Percentiles rank a stretch among this genome's conserved stretches.
phyloP scores from a whole-genome alignment of 2,888 invertebrate species.

The Dynastes hyllus region DNA sequence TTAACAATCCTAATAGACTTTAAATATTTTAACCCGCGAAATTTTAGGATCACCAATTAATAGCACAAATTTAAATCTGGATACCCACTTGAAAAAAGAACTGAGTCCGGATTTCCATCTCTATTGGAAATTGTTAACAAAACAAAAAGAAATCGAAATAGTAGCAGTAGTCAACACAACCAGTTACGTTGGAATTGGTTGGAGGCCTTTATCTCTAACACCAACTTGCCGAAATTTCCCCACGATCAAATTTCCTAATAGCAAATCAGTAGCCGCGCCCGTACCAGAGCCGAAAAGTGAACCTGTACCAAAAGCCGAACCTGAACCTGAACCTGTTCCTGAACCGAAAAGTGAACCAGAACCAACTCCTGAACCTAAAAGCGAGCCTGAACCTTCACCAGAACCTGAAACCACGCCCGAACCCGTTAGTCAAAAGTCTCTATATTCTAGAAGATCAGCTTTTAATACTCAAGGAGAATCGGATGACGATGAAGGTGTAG shows the following conservation, averaged over 20 bases:
- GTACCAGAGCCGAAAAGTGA: slow-evolving; percentile 67
- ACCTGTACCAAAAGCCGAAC: slow-evolving; percentile 65
- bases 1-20: not conserved
- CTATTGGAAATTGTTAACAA: slow-evolving; percentile 89
- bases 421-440: slow-evolving; percentile 61
- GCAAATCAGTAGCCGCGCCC: slow-evolving; percentile 61
- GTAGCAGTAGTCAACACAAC: slow-evolving; percentile 91
- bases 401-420: slow-evolving; percentile 61
- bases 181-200: slow-evolving; percentile 93
- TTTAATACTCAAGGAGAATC: slow-evolving; percentile 47
- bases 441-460: slow-evolving; percentile 66
- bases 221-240: slow-evolving; percentile 89
- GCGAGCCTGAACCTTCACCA: slow-evolving; percentile 64
- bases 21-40: not conserved
- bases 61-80: slow-evolving; percentile 81
- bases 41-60: slow-evolving; percentile 83
- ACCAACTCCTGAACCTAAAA: slow-evolving; percentile 66
- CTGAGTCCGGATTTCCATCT: slow-evolving; percentile 84
- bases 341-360: slow-evolving; percentile 66
- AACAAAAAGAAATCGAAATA: slow-evolving; percentile 90
- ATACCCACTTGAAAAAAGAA: slow-evolving; percentile 80
- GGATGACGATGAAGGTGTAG: slow-evolving; percentile 76
- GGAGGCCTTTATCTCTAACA: slow-evolving; percentile 86
- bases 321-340: slow-evolving; percentile 54
- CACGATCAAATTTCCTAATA: slow-evolving; percentile 71